A percentile compares a stretch with the other conserved stretches of the same genome.
These are phyloP conservation scores for Vireo griseus DNA, from an alignment of 2,797 vertebrate genomes.

Conservation along the genomic window DNA sequence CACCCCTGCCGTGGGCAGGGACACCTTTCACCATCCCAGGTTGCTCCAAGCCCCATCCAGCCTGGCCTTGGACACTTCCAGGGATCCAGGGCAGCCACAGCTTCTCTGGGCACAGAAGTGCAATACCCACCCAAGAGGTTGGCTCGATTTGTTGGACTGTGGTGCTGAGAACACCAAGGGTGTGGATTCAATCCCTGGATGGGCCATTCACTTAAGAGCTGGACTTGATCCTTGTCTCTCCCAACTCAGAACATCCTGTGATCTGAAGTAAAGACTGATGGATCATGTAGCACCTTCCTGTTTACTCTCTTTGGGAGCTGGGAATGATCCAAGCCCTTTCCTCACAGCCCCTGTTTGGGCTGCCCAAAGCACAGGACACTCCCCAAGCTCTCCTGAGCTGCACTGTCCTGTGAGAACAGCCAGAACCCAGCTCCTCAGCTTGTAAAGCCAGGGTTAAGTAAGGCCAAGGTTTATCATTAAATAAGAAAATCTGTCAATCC, in stretches of 20 bases:
- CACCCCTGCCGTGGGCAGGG: not conserved
- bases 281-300: fast-evolving
- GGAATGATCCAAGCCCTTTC: not conserved
- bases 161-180: not conserved
- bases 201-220: not conserved
- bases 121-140: not conserved
- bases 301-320: not conserved
- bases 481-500: not conserved
- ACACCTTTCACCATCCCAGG: not conserved
- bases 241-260: not conserved
- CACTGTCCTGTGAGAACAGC: fast-evolving
- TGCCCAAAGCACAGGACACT: not conserved
- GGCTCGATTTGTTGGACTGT: fast-evolving
- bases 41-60: fast-evolving
- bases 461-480: not conserved
- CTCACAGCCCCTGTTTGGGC: not conserved
- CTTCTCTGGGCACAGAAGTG: not conserved
- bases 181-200: not conserved
- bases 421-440: not conserved
- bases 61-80: not conserved
- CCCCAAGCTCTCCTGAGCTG: not conserved
- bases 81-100: not conserved
- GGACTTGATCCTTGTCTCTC: not conserved
- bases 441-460: not conserved
- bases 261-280: not conserved